Evolutionary conservation across 1,140 invertebrate species (phyloP).

Genomic region (Atta cephalotes): DNA sequence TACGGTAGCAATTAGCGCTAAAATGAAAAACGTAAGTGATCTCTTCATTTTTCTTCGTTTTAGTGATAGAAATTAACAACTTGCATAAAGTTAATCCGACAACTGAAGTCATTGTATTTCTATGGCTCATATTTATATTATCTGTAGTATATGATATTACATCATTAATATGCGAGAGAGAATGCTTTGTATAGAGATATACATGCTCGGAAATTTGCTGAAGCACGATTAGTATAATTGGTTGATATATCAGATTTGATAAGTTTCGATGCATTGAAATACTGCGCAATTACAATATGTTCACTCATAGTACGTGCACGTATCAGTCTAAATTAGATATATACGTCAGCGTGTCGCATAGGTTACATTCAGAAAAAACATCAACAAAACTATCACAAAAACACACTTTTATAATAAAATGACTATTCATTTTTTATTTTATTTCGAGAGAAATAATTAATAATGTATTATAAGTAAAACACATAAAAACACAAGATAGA

Average conservation of each 20-base stretch:
- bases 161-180: neutral
- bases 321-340: neutral
- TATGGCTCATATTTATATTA: slow-evolving; percentile 55
- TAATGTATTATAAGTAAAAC: neutral
- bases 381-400: too few relatives aligned
- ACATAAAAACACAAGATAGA: neutral
- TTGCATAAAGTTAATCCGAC: neutral
- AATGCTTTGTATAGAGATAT: neutral
- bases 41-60: neutral
- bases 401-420: neutral
- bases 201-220: slow-evolving; percentile 24
- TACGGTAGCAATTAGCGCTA: slow-evolving; percentile 14
- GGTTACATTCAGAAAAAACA: neutral
- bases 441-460: neutral
- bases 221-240: slow-evolving; percentile 35
- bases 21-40: slow-evolving; percentile 6
- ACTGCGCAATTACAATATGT: neutral
- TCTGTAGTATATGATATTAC: slow-evolving; percentile 17
- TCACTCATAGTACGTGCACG: neutral
- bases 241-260: slow-evolving; percentile 47
- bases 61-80: neutral
- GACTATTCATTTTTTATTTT: neutral
- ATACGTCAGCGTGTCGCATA: neutral
- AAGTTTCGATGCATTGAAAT: slow-evolving; percentile 44
- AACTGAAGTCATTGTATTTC: slow-evolving; percentile 23